A percentile compares a stretch with the other conserved stretches of the same genome.
Conservation (phyloP, 2,113 vertebrate genomes). For the Todiramphus chloris region DNA sequence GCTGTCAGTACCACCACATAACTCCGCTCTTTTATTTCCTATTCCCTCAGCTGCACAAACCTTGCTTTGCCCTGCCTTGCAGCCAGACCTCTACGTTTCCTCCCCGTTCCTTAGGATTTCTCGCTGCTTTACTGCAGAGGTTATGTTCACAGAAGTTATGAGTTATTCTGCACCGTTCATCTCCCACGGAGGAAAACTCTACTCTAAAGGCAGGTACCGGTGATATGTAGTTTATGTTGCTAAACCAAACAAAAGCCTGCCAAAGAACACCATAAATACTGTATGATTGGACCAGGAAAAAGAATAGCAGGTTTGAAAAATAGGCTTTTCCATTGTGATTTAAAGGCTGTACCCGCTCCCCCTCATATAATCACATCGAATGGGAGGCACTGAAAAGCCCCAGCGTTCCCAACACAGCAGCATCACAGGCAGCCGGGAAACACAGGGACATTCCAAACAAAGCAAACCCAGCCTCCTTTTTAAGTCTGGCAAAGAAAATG, state of each 20-base stretch:
- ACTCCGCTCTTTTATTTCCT: background rate
- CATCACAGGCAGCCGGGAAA: background rate
- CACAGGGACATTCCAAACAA: background rate
- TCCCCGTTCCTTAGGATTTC: background rate
- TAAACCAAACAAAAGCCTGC: background rate
- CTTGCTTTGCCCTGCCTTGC: background rate
- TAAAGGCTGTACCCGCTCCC: background rate
- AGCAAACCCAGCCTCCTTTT: background rate
- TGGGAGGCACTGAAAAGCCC: background rate
- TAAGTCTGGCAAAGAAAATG: background rate
- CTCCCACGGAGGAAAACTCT: background rate
- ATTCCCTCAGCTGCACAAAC: background rate
- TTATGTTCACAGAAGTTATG: background rate
- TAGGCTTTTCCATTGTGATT: background rate
- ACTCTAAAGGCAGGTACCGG: background rate
- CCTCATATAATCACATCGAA: accelerated
- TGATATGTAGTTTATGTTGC: background rate
- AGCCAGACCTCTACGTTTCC: background rate
- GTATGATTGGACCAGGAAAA: background rate
- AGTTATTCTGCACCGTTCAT: background rate
- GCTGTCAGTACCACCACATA: accelerated
- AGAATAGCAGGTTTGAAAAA: background rate
- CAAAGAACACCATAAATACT: background rate
- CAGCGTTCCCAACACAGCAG: background rate
- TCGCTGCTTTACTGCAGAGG: background rate